A percentile compares a stretch with the other conserved stretches of the same genome.
Evolutionary conservation across 2,888 invertebrate genomes (phyloP).

Genomic region (Drosophila mettleri): DNA sequence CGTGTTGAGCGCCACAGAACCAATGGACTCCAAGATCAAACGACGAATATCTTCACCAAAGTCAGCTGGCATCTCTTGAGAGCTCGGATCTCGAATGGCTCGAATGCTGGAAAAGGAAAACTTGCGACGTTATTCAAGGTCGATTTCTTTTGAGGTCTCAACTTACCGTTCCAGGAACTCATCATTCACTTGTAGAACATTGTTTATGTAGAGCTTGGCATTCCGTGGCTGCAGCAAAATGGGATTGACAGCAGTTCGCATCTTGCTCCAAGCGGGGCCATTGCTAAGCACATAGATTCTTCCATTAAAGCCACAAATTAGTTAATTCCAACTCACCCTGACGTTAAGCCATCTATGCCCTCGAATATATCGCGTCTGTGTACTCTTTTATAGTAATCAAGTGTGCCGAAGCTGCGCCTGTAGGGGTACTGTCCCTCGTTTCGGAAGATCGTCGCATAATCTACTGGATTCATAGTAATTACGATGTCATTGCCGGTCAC

Average conservation of each 20-base stretch:
- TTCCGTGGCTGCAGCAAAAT: conserved; percentile 88
- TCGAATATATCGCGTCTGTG: conserved; percentile 63
- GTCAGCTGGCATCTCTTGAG: conserved; percentile 84
- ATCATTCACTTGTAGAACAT: conserved; percentile 86
- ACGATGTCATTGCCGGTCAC: conserved; percentile 81
- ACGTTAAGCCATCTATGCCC: conserved; percentile 64
- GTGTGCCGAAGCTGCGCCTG: conserved; percentile 83
- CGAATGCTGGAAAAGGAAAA: conserved; percentile 79
- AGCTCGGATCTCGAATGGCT: conserved; percentile 72
- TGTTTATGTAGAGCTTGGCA: conserved; percentile 86
- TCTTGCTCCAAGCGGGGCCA: conserved; percentile 88
- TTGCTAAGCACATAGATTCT: conserved; percentile 84
- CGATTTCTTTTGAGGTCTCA: background rate
- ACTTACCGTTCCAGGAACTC: conserved; percentile 82
- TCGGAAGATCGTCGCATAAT: conserved; percentile 85
- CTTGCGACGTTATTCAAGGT: background rate
- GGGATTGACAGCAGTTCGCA: conserved; percentile 89
- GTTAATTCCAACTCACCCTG: conserved; percentile 52
- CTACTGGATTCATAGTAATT: conserved; percentile 86
- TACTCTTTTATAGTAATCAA: conserved; percentile 83
- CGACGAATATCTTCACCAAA: conserved; percentile 86
- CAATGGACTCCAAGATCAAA: conserved; percentile 87
- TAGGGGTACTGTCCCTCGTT: conserved; percentile 85
- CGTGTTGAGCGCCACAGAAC: conserved; percentile 84
- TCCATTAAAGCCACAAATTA: background rate